Evolutionary conservation across 2,113 vertebrate species (phyloP).

Genomic region (Dasyurus viverrinus): DNA sequence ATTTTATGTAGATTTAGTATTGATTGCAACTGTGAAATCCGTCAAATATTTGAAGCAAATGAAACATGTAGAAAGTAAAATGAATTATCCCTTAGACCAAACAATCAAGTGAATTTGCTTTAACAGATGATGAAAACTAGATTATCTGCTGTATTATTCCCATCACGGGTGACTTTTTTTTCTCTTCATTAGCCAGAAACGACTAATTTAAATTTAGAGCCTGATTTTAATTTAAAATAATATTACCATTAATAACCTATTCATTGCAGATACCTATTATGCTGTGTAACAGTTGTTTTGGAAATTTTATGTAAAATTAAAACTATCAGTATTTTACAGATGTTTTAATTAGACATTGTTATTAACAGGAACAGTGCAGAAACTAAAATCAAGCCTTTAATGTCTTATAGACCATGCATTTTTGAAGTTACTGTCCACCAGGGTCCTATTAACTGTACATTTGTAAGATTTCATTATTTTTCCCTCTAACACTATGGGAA

Average conservation of each 20-base stretch:
- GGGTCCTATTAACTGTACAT: constrained; percentile 83
- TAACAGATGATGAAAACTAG: constrained; percentile 57
- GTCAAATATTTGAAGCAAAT: constrained; percentile 27
- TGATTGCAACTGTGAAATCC: constrained; percentile 50
- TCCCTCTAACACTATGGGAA: constrained; percentile 75
- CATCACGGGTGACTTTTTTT: constrained; percentile 71
- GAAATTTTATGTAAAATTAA: constrained; percentile 84
- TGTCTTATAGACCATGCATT: constrained; percentile 79
- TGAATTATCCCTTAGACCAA: constrained; percentile 42
- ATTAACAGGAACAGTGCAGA: constrained; percentile 85
- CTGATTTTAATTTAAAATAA: constrained; percentile 79
- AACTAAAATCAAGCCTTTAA: constrained; percentile 81
- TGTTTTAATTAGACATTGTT: constrained; percentile 89
- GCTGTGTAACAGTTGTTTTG: constrained; percentile 78
- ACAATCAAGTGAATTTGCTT: constrained; percentile 45
- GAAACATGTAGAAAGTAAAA: constrained; percentile 25
- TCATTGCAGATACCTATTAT: constrained; percentile 75
- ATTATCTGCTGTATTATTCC: constrained; percentile 62
- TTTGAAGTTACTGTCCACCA: constrained; percentile 79
- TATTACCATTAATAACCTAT: constrained; percentile 76
- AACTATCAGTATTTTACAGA: constrained; percentile 86
- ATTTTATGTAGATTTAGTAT: neutral
- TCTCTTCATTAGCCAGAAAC: constrained; percentile 77
- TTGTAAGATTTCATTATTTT: constrained; percentile 81
- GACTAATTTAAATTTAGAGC: constrained; percentile 78